These are phyloP conservation scores for Ectemnius cavifrons DNA, from an alignment of 2,888 invertebrate genomes.

Conservation along the genomic window DNA sequence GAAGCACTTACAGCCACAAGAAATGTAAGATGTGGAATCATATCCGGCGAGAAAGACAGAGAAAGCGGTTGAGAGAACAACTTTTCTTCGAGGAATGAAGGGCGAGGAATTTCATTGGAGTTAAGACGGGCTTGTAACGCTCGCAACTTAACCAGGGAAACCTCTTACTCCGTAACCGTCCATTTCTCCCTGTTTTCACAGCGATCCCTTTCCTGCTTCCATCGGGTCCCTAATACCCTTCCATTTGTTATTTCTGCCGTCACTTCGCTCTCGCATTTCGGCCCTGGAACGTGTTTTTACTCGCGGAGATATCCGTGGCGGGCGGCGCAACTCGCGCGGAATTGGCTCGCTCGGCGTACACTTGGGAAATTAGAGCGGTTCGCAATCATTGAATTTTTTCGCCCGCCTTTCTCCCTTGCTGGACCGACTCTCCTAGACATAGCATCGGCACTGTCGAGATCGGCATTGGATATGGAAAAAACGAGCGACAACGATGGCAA, in stretches of 20 bases:
- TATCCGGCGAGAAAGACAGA: too few relatives aligned
- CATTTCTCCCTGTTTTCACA: background rate
- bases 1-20: too few relatives aligned
- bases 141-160: too few relatives aligned
- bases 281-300: slow-evolving; percentile 49
- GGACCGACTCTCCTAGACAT: background rate
- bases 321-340: slow-evolving; percentile 32
- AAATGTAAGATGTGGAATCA: too few relatives aligned
- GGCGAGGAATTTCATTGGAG: too few relatives aligned
- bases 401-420: background rate
- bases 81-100: too few relatives aligned
- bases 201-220: background rate
- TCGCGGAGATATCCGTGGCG: slow-evolving; percentile 28
- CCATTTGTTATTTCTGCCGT: slow-evolving; percentile 39
- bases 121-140: too few relatives aligned
- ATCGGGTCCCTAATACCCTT: slow-evolving; percentile 12
- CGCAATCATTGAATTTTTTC: slow-evolving; percentile 63
- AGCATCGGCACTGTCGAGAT: background rate
- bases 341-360: slow-evolving; percentile 51
- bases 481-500: background rate
- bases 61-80: too few relatives aligned
- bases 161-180: too few relatives aligned
- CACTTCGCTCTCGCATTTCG: slow-evolving; percentile 39
- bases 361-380: slow-evolving; percentile 67
- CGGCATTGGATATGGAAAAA: background rate